phyloP scores from a whole-genome alignment of 1,140 invertebrate genomes.

The fruit fly (Drosophila melanogaster) region DNA sequence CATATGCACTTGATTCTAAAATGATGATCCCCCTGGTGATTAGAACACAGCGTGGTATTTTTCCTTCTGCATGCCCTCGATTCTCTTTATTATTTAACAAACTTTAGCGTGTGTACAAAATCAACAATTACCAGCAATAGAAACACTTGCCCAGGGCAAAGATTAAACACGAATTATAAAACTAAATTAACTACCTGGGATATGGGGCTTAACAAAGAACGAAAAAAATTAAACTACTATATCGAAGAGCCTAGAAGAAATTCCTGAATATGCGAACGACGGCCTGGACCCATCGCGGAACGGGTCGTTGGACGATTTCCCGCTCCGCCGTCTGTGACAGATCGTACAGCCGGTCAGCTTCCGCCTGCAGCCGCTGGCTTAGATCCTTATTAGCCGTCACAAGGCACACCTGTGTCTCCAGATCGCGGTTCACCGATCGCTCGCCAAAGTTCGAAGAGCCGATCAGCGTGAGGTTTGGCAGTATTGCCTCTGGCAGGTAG shows the following conservation, averaged over 20 bases:
- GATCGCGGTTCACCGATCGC: slow-evolving; percentile 94
- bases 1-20: too few species aligned
- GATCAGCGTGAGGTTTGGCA: slow-evolving; percentile 93
- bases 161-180: slow-evolving; percentile 35
- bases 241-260: slow-evolving; percentile 86
- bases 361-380: slow-evolving; percentile 88
- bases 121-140: slow-evolving; percentile 40
- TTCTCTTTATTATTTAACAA: slow-evolving; percentile 43
- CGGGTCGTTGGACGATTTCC: slow-evolving; percentile 84
- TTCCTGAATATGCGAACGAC: slow-evolving; percentile 87
- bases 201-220: slow-evolving; percentile 47
- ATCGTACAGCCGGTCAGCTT: slow-evolving; percentile 88
- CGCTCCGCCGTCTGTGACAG: slow-evolving; percentile 86
- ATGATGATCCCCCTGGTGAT: slow-evolving; percentile 2
- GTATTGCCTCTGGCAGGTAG: slow-evolving; percentile 87
- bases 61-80: slow-evolving; percentile 6
- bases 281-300: slow-evolving; percentile 87
- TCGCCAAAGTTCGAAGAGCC: slow-evolving; percentile 99
- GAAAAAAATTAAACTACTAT: slow-evolving; percentile 62
- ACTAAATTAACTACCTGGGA: slow-evolving; percentile 50
- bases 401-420: slow-evolving; percentile 96
- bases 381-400: slow-evolving; percentile 92
- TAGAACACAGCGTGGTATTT: background rate
- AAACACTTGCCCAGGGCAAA: slow-evolving; percentile 52
- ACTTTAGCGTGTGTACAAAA: slow-evolving; percentile 47